Evolutionary conservation across 2,113 vertebrate species (phyloP), one percentile per base, ranked within the genome.

Genomic region (Sclerurus mexicanus): DNA sequence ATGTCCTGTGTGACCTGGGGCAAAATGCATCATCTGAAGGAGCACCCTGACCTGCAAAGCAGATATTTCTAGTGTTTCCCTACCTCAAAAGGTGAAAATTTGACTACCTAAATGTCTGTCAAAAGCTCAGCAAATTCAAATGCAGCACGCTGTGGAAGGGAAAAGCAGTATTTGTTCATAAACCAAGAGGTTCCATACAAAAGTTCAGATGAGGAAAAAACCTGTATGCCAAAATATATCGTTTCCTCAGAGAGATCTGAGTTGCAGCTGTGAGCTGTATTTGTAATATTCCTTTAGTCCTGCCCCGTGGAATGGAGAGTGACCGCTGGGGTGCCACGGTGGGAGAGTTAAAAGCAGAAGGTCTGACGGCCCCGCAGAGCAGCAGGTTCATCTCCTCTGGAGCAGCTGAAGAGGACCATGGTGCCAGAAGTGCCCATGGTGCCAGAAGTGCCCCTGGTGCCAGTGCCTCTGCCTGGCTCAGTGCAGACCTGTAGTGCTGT

Each of bases 191-290:
- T 77, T 90, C 20, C 53, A 0, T 31, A 52, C 7, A 66, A 52
- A 92, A 75, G 28, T 25, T 59, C 15, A 47, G 69, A 40, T 50
- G 25, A 58, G 5, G 25, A 27, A 50, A 73, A 50, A 49, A 1
- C 3, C 4, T 40, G 6, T 19, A 12, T 35, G 21, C 50, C 6
- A 1, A 79, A 80, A 80, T 50, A 6, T 0, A 6, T 28, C 0
- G 39, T 50, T 78, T 68, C 37, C 37, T 90, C 27, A 39, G 81
- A 58, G 73, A 73, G 42, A 44, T 12, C 16, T 33, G 40, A 55
- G 47, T 59, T 63, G 3, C 14, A 90, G 37, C 35, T 77, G 37
- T 15, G 75, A 63, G 75, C 69, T 87, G 27, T 59, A 24, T 64
- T 85, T 67, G 50, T 60, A 83, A 31, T 56, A 14, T 1, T 59